Evolutionary conservation across 2,888 invertebrate genomes (phyloP).

Genomic region (Lasioglossum malachurum): DNA sequence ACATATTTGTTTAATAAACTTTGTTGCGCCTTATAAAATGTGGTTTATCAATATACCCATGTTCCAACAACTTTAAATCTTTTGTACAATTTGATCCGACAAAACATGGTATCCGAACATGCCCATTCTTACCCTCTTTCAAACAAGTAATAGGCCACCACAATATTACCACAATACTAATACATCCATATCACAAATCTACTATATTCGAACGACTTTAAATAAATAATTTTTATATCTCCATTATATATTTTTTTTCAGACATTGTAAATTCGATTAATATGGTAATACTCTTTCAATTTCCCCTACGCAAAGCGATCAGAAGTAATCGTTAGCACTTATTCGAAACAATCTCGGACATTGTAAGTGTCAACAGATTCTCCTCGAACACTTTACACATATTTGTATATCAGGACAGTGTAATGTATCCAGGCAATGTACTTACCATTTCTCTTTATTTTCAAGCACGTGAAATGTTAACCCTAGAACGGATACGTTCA

Average conservation of each 20-base stretch:
- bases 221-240: slow-evolving; percentile 64
- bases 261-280: slow-evolving; percentile 50
- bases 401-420: slow-evolving; percentile 16
- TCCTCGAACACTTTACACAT: slow-evolving; percentile 20
- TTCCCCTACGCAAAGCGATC: slow-evolving; percentile 15
- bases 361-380: slow-evolving; percentile 32
- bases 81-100: slow-evolving; percentile 19
- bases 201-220: slow-evolving; percentile 49
- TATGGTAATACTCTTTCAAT: slow-evolving; percentile 43
- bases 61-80: slow-evolving; percentile 1
- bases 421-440: slow-evolving; percentile 31
- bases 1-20: not conserved
- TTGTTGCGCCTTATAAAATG: not conserved
- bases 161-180: slow-evolving; percentile 53
- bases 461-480: slow-evolving; percentile 12
- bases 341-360: slow-evolving; percentile 5
- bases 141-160: slow-evolving; percentile 62
- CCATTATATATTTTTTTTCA: slow-evolving; percentile 33
- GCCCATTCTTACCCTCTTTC: slow-evolving; percentile 26
- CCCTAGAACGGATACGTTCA: not conserved
- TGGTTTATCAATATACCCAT: not conserved
- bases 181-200: slow-evolving; percentile 64
- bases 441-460: slow-evolving; percentile 32
- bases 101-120: slow-evolving; percentile 23
- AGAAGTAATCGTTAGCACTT: slow-evolving; percentile 35